These are phyloP conservation scores for Ariolimax columbianus DNA, from an alignment of 2,888 invertebrate genomes.

Conservation along the genomic window DNA sequence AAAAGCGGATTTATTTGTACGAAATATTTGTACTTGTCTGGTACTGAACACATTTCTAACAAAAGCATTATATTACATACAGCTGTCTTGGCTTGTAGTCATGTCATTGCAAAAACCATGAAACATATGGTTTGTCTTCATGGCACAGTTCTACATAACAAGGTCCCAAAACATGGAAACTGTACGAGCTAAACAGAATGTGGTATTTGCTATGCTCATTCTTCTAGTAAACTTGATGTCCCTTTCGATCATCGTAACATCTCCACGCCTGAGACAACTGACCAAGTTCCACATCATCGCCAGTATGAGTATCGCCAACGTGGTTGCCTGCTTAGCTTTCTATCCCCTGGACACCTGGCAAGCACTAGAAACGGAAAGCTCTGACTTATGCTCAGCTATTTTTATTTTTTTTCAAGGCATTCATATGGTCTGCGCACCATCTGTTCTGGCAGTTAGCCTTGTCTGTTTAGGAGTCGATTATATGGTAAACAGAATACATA, in stretches of 20 bases:
- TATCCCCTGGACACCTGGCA: constrained; percentile 7
- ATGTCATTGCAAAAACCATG: no score
- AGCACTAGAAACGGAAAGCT: neutral
- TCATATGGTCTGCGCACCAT: constrained; percentile 16
- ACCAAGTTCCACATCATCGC: constrained; percentile 23
- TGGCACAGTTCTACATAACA: no score
- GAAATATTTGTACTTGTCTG: no score
- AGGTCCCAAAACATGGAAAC: neutral
- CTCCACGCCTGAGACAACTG: constrained; percentile 8
- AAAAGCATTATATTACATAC: no score
- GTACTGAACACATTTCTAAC: no score
- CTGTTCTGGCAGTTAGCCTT: constrained; percentile 17
- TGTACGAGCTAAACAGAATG: constrained; percentile 27
- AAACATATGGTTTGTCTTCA: no score
- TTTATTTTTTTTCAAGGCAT: constrained; percentile 1
- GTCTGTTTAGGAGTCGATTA: constrained; percentile 22
- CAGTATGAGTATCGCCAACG: constrained; percentile 17
- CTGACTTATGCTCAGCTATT: neutral
- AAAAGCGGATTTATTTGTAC: no score
- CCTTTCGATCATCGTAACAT: neutral
- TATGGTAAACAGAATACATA: constrained; percentile 7
- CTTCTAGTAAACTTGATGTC: constrained; percentile 11
- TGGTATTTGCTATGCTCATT: constrained; percentile 12
- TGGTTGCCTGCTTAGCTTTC: neutral
- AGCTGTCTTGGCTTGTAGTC: no score